Base-by-base conservation (phyloP, 2,113 vertebrate species). In the Turdus rufiventris region DNA sequence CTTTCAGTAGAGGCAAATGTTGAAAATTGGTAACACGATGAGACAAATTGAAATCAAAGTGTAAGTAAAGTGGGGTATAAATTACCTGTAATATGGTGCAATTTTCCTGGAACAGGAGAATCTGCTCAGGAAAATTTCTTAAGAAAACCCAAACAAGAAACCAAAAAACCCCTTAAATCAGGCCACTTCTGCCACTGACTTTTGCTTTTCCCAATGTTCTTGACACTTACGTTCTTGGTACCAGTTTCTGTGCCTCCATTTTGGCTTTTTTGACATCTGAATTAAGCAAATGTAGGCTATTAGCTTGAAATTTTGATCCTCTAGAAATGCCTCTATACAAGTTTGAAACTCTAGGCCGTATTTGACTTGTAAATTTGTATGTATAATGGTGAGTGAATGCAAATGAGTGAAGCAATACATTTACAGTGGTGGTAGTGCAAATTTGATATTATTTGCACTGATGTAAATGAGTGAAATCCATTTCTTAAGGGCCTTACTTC, bases 21-120 rank as follows among this genome's bases (percentile, higher is more conserved):
- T 86, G 61, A 90, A 94, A 95, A 94, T 95, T 93, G 61, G 79
- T 88, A 75, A 91, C 92, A 88, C 0, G 1, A 83, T 63, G 63
- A 85, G 79, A 94, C 88, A 97, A 91, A 90, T 61, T 97, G 88
- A 95, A 94, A 94, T 88, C 68, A 88, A 88, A 96, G 72, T 57
- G 4, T 78, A 78, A 80, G 60, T 67, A 57, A 93, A 94, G 18
- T 26, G 1, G 33, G n/a, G 17, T 76, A 73, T 71, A 83, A 93
- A 62, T 86, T 17, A 74, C 63, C 72, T 81, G n/a, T 77, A 76
- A 73, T 71, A 34, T 18, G 20, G 40, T 81, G 9, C 84, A 88
- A 88, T 91, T 91, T 36, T 18, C 45, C 28, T 71, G 63, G 33
- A 93, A 81, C 20, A 38, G 34, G 45, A 84, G 77, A 61, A 93